These are phyloP conservation scores for Oreochromis mossambicus DNA, from an alignment of 2,797 vertebrate genomes.

Conservation along the genomic window DNA sequence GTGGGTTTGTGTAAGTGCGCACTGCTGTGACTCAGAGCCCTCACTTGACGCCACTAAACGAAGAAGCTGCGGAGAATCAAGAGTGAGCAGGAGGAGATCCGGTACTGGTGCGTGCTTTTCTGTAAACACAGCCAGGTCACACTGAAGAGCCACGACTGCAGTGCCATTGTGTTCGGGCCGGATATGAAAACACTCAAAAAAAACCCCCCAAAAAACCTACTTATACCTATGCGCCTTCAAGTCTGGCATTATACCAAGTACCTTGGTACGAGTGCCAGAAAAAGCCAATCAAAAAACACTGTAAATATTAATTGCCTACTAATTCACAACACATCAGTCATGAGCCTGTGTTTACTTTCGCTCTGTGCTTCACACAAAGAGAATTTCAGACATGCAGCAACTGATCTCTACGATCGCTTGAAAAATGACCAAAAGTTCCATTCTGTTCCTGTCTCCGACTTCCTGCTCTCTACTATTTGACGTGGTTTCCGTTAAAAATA, in stretches of 20 bases:
- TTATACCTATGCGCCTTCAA: neutral
- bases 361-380: neutral
- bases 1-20: slow-evolving; percentile 1
- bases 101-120: slow-evolving; percentile 18
- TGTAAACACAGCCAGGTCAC: slow-evolving; percentile 47
- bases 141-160: neutral
- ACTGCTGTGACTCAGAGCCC: neutral
- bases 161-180: neutral
- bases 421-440: neutral
- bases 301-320: neutral
- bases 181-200: neutral
- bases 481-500: neutral
- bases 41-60: neutral
- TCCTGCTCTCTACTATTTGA: neutral
- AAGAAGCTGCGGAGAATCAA: neutral
- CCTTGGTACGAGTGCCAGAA: neutral
- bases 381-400: neutral
- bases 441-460: neutral
- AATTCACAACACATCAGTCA: neutral
- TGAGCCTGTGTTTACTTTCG: neutral
- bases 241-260: neutral
- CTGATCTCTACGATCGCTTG: neutral
- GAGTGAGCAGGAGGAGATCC: slow-evolving; percentile 9
- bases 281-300: neutral
- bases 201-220: neutral